Percentiles rank a stretch among this genome's conserved stretches.
These are phyloP conservation scores for Aurelia coerulea DNA, from an alignment of 30 jellyfish, hydroid and myxozoan genomes.

Conservation along the genomic window DNA sequence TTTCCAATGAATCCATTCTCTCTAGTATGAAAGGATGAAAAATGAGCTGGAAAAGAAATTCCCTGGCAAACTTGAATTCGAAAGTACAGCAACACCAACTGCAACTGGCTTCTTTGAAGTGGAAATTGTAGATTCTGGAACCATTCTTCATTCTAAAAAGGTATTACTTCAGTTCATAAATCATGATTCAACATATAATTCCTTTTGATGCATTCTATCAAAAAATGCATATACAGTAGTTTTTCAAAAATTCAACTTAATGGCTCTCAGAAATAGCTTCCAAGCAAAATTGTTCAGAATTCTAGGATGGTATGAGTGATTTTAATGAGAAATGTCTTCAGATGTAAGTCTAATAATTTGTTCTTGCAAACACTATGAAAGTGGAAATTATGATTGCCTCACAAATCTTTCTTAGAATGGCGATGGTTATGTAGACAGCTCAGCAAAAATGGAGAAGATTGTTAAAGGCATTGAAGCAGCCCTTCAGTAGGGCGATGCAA, in stretches of 20 bases:
- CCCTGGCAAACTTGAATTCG: slow-evolving; percentile 70
- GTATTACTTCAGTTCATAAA: slow-evolving; percentile 8
- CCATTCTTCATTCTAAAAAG: slow-evolving; percentile 84
- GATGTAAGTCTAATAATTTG: no score
- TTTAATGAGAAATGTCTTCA: no score
- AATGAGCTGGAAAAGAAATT: slow-evolving; percentile 53
- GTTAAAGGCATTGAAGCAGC: slow-evolving; percentile 71
- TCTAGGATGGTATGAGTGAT: no score
- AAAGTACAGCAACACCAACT: slow-evolving; percentile 52
- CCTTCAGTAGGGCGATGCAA: not conserved
- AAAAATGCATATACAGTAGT: no score
- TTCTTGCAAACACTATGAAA: no score
- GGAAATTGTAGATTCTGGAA: slow-evolving; percentile 60
- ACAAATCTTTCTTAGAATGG: slow-evolving; percentile 66
- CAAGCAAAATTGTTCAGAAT: no score
- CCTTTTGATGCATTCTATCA: no score
- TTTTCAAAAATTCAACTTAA: no score
- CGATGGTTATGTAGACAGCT: slow-evolving; percentile 88
- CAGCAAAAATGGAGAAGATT: slow-evolving; percentile 69
- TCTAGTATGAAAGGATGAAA: slow-evolving; percentile 55
- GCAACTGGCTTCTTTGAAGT: slow-evolving; percentile 88
- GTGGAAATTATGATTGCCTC: no score
- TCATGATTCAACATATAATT: no score
- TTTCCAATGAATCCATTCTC: slow-evolving; percentile 7
- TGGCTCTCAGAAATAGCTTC: no score